phyloP scores from a whole-genome alignment of 64 coral and sea anemone species.

The Porites lutea region DNA sequence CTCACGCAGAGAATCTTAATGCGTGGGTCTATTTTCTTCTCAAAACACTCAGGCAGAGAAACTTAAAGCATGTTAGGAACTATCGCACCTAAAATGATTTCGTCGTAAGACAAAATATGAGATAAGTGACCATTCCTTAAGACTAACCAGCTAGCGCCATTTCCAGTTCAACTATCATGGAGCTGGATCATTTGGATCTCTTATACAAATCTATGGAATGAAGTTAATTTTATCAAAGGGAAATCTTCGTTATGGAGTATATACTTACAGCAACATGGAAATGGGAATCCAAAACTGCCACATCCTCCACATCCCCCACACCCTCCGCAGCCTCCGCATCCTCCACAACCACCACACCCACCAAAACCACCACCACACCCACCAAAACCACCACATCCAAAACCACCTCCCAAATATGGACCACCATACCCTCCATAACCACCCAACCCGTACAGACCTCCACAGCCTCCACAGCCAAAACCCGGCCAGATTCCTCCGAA shows the following conservation, averaged over 20 bases:
- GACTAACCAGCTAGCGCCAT: too few species aligned
- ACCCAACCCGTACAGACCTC: background rate
- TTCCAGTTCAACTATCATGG: too few species aligned
- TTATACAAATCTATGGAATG: too few species aligned
- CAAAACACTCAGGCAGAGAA: too few species aligned
- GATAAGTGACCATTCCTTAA: too few species aligned
- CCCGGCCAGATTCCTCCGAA: conserved; percentile 9
- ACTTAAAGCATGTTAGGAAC: too few species aligned
- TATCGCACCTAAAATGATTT: too few species aligned
- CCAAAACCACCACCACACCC: background rate
- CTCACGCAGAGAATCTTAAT: too few species aligned
- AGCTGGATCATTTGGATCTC: too few species aligned
- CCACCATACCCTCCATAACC: conserved; percentile 4
- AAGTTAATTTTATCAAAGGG: too few species aligned
- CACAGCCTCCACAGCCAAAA: background rate
- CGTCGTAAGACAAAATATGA: too few species aligned
- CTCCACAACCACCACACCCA: background rate
- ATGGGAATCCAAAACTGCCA: conserved; percentile 18
- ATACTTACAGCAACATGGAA: conserved; percentile 33
- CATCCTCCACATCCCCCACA: background rate
- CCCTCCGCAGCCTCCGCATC: background rate
- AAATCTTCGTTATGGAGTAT: background rate
- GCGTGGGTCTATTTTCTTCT: too few species aligned
- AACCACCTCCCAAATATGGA: background rate
- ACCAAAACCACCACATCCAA: background rate